A percentile compares a stretch with the other conserved stretches of the same genome.
Evolutionary conservation across 2,888 invertebrate genomes (phyloP).

Genomic region (Papilio protenor): DNA sequence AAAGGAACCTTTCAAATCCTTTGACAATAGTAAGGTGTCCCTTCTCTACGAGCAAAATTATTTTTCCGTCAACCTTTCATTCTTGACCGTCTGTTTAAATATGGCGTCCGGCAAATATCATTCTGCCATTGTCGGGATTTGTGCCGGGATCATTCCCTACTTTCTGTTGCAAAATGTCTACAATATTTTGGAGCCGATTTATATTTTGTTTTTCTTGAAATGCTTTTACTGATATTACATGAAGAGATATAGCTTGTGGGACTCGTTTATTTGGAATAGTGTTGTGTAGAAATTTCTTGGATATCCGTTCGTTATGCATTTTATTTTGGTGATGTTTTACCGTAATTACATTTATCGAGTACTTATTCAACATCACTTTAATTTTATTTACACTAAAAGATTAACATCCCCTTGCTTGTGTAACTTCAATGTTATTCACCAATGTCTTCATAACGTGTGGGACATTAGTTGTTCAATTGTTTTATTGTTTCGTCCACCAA

Average conservation of each 20-base stretch:
- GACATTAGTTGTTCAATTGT: conserved; percentile 12
- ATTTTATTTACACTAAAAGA: background rate
- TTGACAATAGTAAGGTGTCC: conserved; percentile 76
- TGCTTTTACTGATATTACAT: conserved; percentile 49
- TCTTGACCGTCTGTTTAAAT: conserved; percentile 60
- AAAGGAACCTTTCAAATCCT: conserved; percentile 71
- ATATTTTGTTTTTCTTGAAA: conserved; percentile 43
- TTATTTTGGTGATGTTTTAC: background rate
- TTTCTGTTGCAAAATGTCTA: conserved; percentile 42
- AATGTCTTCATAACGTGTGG: background rate
- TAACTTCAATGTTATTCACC: conserved; percentile 1
- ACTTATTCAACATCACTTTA: background rate
- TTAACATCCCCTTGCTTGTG: background rate
- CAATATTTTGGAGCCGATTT: conserved; percentile 40
- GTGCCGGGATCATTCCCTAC: conserved; percentile 46
- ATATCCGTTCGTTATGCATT: background rate
- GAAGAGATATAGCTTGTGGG: conserved; percentile 43
- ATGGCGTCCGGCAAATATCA: conserved; percentile 64
- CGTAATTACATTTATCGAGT: background rate
- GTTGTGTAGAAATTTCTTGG: background rate
- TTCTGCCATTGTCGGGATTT: conserved; percentile 55
- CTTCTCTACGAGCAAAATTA: conserved; percentile 71
- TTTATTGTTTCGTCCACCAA: conserved; percentile 11
- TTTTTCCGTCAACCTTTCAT: conserved; percentile 74
- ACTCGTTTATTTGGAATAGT: conserved; percentile 46